Percentiles rank a stretch among this genome's conserved stretches.
Conservation (phyloP, 2,888 invertebrate genomes). For the Odontocolon sp. region DNA sequence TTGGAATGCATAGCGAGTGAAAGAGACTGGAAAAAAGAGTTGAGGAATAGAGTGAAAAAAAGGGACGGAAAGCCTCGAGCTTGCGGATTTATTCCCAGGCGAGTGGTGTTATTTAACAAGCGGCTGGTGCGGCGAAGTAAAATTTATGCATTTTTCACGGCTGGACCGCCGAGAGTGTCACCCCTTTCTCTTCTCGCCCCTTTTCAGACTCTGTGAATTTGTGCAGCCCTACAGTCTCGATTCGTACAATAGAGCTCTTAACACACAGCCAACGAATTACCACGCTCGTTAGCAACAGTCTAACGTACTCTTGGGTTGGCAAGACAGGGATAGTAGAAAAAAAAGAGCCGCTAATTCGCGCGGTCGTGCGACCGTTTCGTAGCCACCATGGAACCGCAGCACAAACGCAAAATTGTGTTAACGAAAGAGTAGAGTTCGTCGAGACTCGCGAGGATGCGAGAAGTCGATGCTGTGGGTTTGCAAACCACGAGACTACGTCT, state of each 20-base stretch:
- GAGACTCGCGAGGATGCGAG: slow-evolving; percentile 15
- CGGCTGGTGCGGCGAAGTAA: slow-evolving; percentile 39
- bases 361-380: slow-evolving; percentile 46
- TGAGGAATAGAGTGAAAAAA: background rate
- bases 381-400: slow-evolving; percentile 8
- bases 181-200: background rate
- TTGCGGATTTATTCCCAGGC: slow-evolving; percentile 49
- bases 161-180: slow-evolving; percentile 17
- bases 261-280: slow-evolving; percentile 60
- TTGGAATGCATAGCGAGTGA: background rate
- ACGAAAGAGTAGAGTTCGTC: slow-evolving; percentile 48
- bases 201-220: slow-evolving; percentile 28
- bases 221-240: slow-evolving; percentile 44
- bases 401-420: slow-evolving; percentile 60
- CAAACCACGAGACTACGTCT: background rate
- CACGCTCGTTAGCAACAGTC: slow-evolving; percentile 62
- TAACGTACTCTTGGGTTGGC: slow-evolving; percentile 59
- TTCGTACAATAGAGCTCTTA: slow-evolving; percentile 60
- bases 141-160: slow-evolving; percentile 55
- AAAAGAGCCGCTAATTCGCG: slow-evolving; percentile 53
- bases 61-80: background rate
- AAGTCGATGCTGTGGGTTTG: slow-evolving; percentile 6
- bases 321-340: slow-evolving; percentile 8
- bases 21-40: background rate
- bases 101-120: slow-evolving; percentile 54